Base-by-base conservation (phyloP, 2,888 invertebrate genomes). In the Drosophila meridionalis region DNA sequence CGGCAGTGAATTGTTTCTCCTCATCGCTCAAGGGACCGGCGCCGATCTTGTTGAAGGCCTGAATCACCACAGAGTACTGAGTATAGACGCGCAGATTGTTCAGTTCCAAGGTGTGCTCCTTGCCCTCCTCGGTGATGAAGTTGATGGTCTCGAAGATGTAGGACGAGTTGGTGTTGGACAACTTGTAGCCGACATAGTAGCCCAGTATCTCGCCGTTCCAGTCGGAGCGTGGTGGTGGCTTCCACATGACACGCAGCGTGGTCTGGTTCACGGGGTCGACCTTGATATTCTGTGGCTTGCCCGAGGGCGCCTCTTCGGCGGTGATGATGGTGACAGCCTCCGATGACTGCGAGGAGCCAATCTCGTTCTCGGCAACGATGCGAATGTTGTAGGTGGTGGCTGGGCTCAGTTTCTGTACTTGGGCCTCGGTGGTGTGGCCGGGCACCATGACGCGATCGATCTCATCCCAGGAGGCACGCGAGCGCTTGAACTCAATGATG, bases 311-410 rank as follows among this genome's bases (percentile, higher is more conserved):
- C 95, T 98, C 98, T 94, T 99, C 99, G 43, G 98, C 98, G 36
- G 99, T 99, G 76, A 98, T 98, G 78, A 99, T 98, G 3, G 97
- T 97, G 3, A 98, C 98, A 2, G 97, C 96, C 91, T 98, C 98
- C 0, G 98, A 98, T 3, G 98, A 97, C 82, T 97, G 97, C 38
- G 98, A 98, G n/a, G 96, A 95, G 62, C 99, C 98, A 74, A 98
- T 96, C 93, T 97, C 97, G 91, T 99, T 99, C 94, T 98, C 97
- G 68, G 98, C 98, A 3, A 98, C 97, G 89, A 99, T 97, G 78
- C 98, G 95, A 83, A 98, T 95, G 91, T 98, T 98, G 92, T 99
- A 99, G 0, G 97, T 97, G 3, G 98, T 98, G 40, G 98, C 97
- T 34, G 98, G 98, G 84, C 96, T 95, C 9, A 98, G 94, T 91